These are phyloP conservation scores for Branchellion lobata DNA, from an alignment of 2,888 invertebrate species.

Conservation along the genomic window DNA sequence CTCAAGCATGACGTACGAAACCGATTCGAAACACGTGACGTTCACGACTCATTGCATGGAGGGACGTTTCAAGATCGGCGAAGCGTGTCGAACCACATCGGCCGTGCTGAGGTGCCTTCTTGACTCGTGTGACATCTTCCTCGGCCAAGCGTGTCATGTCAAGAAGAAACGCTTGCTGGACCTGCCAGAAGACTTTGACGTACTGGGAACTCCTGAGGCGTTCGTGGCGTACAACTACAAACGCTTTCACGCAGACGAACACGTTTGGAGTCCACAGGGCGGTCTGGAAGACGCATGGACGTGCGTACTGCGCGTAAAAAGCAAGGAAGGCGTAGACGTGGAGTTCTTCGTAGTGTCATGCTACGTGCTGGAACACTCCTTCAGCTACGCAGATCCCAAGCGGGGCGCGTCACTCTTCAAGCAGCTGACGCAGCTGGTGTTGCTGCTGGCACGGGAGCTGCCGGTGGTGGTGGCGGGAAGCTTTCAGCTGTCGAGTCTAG, in stretches of 20 bases:
- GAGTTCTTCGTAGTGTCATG: slow-evolving; percentile 42
- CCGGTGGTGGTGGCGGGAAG: slow-evolving; percentile 40
- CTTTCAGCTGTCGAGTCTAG: slow-evolving; percentile 17
- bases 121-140: slow-evolving; percentile 31
- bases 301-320: slow-evolving; percentile 18
- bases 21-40: no score
- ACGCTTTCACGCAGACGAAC: slow-evolving; percentile 25
- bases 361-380: slow-evolving; percentile 30
- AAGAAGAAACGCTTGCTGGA: slow-evolving; percentile 35
- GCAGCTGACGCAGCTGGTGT: slow-evolving; percentile 26
- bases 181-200: slow-evolving; percentile 27
- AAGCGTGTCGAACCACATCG: slow-evolving; percentile 24
- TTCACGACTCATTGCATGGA: slow-evolving; percentile 35
- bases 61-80: slow-evolving; percentile 36
- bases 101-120: slow-evolving; percentile 31
- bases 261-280: slow-evolving; percentile 32
- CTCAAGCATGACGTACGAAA: no score
- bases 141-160: slow-evolving; percentile 43
- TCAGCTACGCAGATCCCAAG: slow-evolving; percentile 15
- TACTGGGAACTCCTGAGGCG: slow-evolving; percentile 39
- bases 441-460: slow-evolving; percentile 17
- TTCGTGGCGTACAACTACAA: slow-evolving; percentile 40
- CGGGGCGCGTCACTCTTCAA: slow-evolving; percentile 10
- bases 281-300: slow-evolving; percentile 24
- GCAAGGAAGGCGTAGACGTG: slow-evolving; percentile 1